Conservation (phyloP, 2,888 invertebrate species). For the Cantharis lateralis region DNA sequence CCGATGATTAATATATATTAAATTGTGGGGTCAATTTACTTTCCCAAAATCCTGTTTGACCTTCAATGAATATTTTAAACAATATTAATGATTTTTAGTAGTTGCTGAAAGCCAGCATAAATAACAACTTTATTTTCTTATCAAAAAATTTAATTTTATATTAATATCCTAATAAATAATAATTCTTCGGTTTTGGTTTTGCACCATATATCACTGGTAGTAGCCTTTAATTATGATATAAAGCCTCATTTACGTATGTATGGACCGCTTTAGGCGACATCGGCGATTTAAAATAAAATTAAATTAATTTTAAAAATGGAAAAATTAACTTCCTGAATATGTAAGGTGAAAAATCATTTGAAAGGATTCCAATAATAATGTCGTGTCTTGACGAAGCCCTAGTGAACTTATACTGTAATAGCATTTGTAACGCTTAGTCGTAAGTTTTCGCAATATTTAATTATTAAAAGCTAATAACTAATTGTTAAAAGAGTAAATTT, state of each 20-base stretch:
- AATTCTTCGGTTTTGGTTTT: too few relatives aligned
- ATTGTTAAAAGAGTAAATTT: not conserved
- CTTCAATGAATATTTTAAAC: not conserved
- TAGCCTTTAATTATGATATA: too few relatives aligned
- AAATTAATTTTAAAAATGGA: not conserved
- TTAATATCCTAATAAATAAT: too few relatives aligned
- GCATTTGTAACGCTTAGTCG: not conserved
- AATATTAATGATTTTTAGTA: not conserved
- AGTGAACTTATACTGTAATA: not conserved
- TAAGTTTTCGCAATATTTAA: not conserved
- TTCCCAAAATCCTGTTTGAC: not conserved
- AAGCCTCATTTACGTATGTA: too few relatives aligned
- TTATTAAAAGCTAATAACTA: not conserved
- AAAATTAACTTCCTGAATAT: not conserved
- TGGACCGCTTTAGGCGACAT: too few relatives aligned
- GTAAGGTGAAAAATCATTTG: not conserved
- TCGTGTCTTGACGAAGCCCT: not conserved
- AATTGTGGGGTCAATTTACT: not conserved
- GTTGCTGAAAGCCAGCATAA: not conserved
- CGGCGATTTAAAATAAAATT: too few relatives aligned
- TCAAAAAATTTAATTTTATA: not conserved
- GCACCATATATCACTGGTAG: too few relatives aligned
- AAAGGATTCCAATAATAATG: not conserved
- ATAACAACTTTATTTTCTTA: not conserved
- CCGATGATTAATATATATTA: not conserved